Evolutionary conservation across 2,113 vertebrate genomes (phyloP), one percentile per base, ranked within the genome.

Genomic region (Catharus minimus): DNA sequence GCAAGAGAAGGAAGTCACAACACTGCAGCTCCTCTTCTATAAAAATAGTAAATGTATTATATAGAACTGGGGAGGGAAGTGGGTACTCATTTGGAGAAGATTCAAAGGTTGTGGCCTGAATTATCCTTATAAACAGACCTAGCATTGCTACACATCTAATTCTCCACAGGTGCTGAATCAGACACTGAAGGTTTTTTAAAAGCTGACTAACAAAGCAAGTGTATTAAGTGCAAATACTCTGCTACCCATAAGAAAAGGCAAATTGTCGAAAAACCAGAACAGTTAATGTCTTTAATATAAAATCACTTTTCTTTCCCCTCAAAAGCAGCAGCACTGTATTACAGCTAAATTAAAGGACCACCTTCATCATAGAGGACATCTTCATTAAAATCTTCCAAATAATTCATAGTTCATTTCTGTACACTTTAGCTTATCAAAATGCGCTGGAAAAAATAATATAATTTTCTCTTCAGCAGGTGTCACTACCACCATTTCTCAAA

Each of bases 401-500:
- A 93, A 80, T 84, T 82, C 61, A 36, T 4, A 90, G 77, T 87
- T 69, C n/a, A 77, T 85, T 53, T 78, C 74, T 91, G 62, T 67
- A 68, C 46, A 79, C 73, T 81, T 64, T 38, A 44, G 55, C 24
- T 80, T 56, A 75, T 69, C 61, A 83, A 67, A 75, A 79, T 74
- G n/a, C 56, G 39, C 11, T 52, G 17, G 56, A 61, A 85, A 28
- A 47, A 39, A 43, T 5, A 12, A 21, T n/a, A 1, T 26, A 13
- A 30, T 73, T 43, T 64, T 61, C 38, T 49, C 13, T 56, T 84
- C 41, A 74, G 66, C 5, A 32, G 20, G 10, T 4, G 9, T 44
- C 30, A 55, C 97, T 99, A 99, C 99, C 99, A 99, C 99, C 99
- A 99, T 90, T 99, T 99, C 97, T 99, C 99, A 94, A 98, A 99